These are phyloP conservation scores for Lissonota sp. DNA, from an alignment of 2,888 invertebrate genomes.

Conservation along the genomic window DNA sequence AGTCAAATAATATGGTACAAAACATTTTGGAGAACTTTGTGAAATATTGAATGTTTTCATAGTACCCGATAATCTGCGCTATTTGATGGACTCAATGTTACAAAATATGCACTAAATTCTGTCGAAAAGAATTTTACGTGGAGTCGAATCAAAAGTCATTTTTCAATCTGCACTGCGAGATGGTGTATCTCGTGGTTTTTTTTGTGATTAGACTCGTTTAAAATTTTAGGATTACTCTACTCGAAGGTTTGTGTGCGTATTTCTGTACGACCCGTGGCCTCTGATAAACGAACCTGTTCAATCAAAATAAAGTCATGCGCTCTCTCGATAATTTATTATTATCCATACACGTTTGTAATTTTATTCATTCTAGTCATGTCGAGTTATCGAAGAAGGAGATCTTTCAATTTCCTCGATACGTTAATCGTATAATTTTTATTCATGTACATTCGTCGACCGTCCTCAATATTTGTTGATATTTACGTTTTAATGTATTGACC, in stretches of 20 bases:
- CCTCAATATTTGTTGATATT: conserved; percentile 49
- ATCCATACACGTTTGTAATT: conserved; percentile 17
- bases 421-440: conserved; percentile 27
- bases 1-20: not conserved
- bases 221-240: conserved; percentile 1
- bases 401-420: conserved; percentile 16
- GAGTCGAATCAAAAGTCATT: not conserved
- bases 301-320: not conserved
- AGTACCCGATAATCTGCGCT: too few relatives aligned
- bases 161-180: not conserved
- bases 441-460: conserved; percentile 28
- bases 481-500: conserved; percentile 45
- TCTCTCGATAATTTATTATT: not conserved
- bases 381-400: conserved; percentile 21
- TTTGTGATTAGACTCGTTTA: conserved; percentile 22
- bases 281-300: too few relatives aligned
- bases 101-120: not conserved
- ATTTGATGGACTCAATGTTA: too few relatives aligned
- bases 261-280: too few relatives aligned
- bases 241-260: not conserved
- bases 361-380: conserved; percentile 46
- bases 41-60: not conserved
- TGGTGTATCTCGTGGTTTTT: not conserved
- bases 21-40: not conserved
- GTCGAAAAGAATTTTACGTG: not conserved